These are phyloP conservation scores for Antedon mediterranea DNA, from an alignment of 53 echinoderm and acorn worm genomes.

Conservation along the genomic window DNA sequence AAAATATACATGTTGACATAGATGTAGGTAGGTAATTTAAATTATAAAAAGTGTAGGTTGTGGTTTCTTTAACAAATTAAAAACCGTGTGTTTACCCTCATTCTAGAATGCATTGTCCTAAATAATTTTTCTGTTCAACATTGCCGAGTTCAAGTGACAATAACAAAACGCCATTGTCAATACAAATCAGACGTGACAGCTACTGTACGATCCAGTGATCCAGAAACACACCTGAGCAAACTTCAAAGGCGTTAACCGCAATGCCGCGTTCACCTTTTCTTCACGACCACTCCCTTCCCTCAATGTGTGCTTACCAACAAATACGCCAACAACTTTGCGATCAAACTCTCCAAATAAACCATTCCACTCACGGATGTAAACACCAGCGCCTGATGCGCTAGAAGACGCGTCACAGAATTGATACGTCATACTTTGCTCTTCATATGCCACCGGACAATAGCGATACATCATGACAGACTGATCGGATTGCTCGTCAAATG, in stretches of 20 bases:
- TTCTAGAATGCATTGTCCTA: too few species aligned
- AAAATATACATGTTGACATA: too few species aligned
- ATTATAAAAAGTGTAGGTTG: too few species aligned
- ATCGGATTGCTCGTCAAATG: conserved; percentile 34
- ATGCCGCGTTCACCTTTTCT: conserved; percentile 48
- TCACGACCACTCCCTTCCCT: conserved; percentile 14
- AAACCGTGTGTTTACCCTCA: too few species aligned
- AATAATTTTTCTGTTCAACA: too few species aligned
- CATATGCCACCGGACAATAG: conserved; percentile 51
- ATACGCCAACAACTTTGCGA: conserved; percentile 54
- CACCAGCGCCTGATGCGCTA: conserved; percentile 58
- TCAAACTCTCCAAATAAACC: conserved; percentile 20
- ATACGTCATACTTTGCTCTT: conserved; percentile 46
- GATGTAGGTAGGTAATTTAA: too few species aligned
- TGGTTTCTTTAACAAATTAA: too few species aligned
- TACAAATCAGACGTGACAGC: conserved; percentile 52
- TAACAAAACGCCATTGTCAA: too few species aligned
- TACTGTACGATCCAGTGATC: conserved; percentile 69
- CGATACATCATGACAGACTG: conserved; percentile 55
- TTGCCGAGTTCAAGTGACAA: too few species aligned
- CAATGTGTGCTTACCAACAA: conserved; percentile 35
- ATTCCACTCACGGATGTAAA: conserved; percentile 74
- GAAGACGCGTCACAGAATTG: conserved; percentile 63
- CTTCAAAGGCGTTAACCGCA: conserved; percentile 75
- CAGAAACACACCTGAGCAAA: conserved; percentile 93